Evolutionary conservation across 2,113 vertebrate genomes (phyloP), one percentile per base, ranked within the genome.

Genomic region (Laticauda laticaudata): DNA sequence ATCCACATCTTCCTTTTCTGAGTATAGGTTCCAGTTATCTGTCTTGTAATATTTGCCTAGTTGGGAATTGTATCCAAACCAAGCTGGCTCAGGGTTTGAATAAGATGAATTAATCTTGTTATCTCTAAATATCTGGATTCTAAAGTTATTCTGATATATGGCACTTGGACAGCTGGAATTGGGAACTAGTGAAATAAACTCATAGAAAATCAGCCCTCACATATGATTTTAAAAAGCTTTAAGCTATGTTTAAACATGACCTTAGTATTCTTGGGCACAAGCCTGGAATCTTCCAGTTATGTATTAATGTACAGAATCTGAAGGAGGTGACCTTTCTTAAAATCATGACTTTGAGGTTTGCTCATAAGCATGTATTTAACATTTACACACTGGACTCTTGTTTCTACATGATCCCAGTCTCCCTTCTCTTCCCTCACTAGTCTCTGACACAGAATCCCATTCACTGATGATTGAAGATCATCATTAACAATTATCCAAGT

Each of bases 321-420:
- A 57, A 55, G 87, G 39, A 92, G n/a, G 21, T 88, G 48, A 88
- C 59, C 48, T 92, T 92, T 92, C 69, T 14, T 90, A 5, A 57
- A 55, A 43, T 20, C 54, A 34, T 24, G 43, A 20, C 26, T 92
- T 59, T 90, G 34, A 29, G 29, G 26, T 53, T 86, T 24, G 21
- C 20, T 93, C 55, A 51, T 39, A 39, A 90, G n/a, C 55, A 61
- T 34, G 23, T 55, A 45, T 48, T 61, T 59, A 53, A 34, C 69
- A 61, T 93, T 34, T 57, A 59, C 3, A 57, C 69, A 59, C 7
- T 48, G 11, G 45, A 53, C 12, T 43, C 56, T 89, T 89, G 59
- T 86, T 61, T 86, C 29, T 26, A 34, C 12, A 45, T 59, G 2
- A 26, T 53, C 87, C 53, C 11, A 56, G 59, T 64, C 55, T 34